Base-by-base conservation (phyloP, 2,888 invertebrate species). In the Sepiola atlantica region DNA sequence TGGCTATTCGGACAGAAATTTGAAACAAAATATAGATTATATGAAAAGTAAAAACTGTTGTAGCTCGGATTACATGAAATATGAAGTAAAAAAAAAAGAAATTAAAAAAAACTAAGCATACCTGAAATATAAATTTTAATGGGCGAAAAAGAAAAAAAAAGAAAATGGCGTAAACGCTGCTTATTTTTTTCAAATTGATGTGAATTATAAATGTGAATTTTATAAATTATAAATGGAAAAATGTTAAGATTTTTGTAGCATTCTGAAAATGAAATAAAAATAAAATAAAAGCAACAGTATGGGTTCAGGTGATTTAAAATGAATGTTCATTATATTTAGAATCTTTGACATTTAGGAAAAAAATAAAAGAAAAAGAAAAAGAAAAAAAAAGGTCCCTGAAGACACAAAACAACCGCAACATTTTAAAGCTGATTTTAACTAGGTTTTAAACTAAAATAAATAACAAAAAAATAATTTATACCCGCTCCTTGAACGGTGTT, bases 1-100 rank as follows among this genome's bases (percentile, higher is more conserved):
- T 92, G 92, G 92, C 92, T 92, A 28, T 54, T 28, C 14, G 32
- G 92, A 35, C 28, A 45, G 92, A 54, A 55, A 92, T 55, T 92
- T n/a, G 20, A 92, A 92, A 92, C 32, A 92, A 77, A 2, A 61
- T 61, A 77, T 16, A 77, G 77, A 77, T 77, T 4, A 77, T 77
- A 77, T 77, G 16, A 77, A 77, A 77, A 77, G 12, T 24, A 18
- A 21, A 28, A 61, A 61, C 61, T 61, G 92, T 14, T 92, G 55
- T 35, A 32, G 45, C 32, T 77, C 77, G 32, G 14, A 32, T 77
- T 77, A 77, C n/a, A 32, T 77, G n/a, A 77, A 77, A 77, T 77
- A 12, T 77, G 28, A 28, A n/a, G 28, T n/a, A 14, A 32, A 16
- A 16, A n/a, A 77, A 77, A 18, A 21, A 28, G 28, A 61, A 61